Conservation (phyloP, 2,888 invertebrate genomes). For the Drosophila prostipennis region DNA sequence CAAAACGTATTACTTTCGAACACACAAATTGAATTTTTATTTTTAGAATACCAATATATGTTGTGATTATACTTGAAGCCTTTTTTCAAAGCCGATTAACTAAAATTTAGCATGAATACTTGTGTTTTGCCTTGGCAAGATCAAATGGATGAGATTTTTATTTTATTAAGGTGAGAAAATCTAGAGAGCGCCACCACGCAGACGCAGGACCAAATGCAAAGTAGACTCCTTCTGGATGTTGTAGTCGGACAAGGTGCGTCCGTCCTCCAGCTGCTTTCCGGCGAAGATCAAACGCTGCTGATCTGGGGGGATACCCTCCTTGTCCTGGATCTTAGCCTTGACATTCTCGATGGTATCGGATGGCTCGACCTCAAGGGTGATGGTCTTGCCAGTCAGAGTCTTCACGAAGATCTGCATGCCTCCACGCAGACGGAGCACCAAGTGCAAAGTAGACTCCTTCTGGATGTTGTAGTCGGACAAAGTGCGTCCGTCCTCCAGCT, state of each 20-base stretch:
- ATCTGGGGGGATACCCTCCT: conserved; percentile 27
- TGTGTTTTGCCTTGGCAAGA: conserved; percentile 8
- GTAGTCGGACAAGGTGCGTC: conserved; percentile 31
- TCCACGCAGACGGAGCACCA: conserved; percentile 40
- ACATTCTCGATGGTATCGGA: conserved; percentile 8
- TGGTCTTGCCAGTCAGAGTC: conserved; percentile 11
- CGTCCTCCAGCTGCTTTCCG: conserved; percentile 22
- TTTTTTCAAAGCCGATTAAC: conserved; percentile 16
- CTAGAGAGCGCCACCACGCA: conserved; percentile 44
- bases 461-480: conserved; percentile 34
- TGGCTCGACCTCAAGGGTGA: neutral
- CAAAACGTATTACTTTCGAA: conserved; percentile 2
- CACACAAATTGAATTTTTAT: conserved; percentile 32
- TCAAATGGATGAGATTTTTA: conserved; percentile 16
- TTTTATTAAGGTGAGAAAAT: conserved; percentile 30
- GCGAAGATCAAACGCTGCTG: conserved; percentile 32
- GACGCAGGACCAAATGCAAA: conserved; percentile 35
- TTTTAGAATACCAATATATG: conserved; percentile 23
- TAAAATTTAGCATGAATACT: conserved; percentile 24
- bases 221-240: conserved; percentile 34
- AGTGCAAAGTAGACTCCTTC: conserved; percentile 30
- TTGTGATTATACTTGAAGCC: neutral
- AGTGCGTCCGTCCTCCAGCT: conserved; percentile 26
- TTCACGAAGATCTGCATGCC: conserved; percentile 26
- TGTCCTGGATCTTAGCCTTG: conserved; percentile 24